Percentiles rank a stretch among this genome's conserved stretches.
Evolutionary conservation across 2,797 vertebrate species (phyloP).

Genomic region (Anabacerthia variegaticeps): DNA sequence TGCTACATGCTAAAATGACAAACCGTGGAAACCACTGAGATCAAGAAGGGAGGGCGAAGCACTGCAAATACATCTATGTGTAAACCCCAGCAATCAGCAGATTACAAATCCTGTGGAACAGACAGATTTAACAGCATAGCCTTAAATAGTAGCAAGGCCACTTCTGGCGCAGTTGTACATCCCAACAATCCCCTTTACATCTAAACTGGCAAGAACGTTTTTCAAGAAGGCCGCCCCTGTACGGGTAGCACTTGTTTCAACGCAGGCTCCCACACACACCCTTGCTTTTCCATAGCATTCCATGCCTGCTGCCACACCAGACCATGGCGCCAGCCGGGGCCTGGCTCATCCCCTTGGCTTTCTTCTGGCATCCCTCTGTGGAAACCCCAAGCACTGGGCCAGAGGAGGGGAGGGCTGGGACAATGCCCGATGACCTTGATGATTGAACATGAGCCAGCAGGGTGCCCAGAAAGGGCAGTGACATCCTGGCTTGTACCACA

Average conservation of each 20-base stretch:
- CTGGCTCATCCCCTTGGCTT: too few relatives aligned
- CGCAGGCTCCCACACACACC: too few relatives aligned
- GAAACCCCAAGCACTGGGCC: neutral
- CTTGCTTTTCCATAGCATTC: too few relatives aligned
- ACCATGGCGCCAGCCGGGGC: too few relatives aligned
- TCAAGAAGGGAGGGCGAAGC: accelerated
- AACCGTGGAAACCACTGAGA: neutral
- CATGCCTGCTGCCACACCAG: too few relatives aligned
- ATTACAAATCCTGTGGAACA: neutral
- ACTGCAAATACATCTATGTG: neutral
- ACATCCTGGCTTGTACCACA: neutral
- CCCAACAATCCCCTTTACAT: too few relatives aligned
- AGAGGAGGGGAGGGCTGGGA: neutral
- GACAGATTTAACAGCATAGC: accelerated
- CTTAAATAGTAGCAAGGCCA: neutral
- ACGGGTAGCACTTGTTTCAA: too few relatives aligned
- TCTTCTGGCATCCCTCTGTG: neutral
- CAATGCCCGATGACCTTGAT: neutral
- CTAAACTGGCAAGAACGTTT: too few relatives aligned
- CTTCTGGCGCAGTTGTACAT: neutral
- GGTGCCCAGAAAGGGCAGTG: too few relatives aligned
- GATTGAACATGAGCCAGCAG: accelerated
- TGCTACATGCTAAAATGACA: neutral
- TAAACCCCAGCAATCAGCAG: neutral
- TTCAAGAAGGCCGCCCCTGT: too few relatives aligned